phyloP scores from a whole-genome alignment of 2,888 invertebrate species.

The Andrena dorsata region DNA sequence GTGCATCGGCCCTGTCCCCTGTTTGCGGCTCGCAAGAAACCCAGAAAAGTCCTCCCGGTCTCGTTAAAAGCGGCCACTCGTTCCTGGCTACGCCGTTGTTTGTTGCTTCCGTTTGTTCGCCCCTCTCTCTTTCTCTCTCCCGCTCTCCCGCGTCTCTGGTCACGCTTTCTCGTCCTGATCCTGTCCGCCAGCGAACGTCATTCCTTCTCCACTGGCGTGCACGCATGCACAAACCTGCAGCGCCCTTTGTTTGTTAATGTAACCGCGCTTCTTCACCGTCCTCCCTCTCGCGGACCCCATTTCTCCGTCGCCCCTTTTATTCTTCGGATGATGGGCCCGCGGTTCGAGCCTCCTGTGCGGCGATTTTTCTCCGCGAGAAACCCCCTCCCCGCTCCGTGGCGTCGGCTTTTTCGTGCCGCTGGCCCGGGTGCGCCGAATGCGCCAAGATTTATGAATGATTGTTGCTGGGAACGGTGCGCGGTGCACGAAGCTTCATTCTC shows the following conservation, averaged over 20 bases:
- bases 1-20: conserved; percentile 42
- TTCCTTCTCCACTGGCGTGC: conserved; percentile 58
- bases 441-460: conserved; percentile 39
- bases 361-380: conserved; percentile 63
- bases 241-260: conserved; percentile 81
- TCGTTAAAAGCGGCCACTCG: conserved; percentile 58
- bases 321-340: conserved; percentile 37
- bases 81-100: conserved; percentile 43
- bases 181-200: conserved; percentile 67
- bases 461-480: background rate
- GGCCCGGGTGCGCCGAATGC: conserved; percentile 5
- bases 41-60: conserved; percentile 53
- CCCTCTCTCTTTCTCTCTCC: background rate
- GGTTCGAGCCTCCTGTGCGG: conserved; percentile 65
- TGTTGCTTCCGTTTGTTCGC: conserved; percentile 61
- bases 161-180: conserved; percentile 31
- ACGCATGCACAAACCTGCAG: conserved; percentile 63
- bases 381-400: background rate
- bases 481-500: background rate
- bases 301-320: conserved; percentile 16
- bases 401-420: conserved; percentile 22
- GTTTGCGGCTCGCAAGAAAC: conserved; percentile 46
- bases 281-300: conserved; percentile 8
- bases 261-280: conserved; percentile 70
- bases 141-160: background rate